phyloP scores from a whole-genome alignment of 2,113 vertebrate species.

The Larimichthys crocea region DNA sequence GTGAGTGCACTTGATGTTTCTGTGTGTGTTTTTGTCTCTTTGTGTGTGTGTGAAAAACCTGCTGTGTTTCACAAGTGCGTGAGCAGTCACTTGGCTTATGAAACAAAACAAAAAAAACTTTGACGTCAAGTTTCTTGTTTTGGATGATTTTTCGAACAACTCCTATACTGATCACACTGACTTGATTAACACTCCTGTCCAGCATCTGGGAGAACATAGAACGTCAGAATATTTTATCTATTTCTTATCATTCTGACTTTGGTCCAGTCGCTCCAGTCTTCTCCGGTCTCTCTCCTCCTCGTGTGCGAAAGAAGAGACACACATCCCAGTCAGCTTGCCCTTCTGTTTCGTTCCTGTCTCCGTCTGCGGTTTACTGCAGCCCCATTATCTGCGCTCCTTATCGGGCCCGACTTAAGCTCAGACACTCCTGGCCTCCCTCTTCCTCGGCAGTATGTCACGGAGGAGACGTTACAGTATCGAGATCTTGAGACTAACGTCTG shows the following conservation, averaged over 20 bases:
- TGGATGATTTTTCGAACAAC: neutral
- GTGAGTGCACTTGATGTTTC: constrained; percentile 37
- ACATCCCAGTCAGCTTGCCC: constrained; percentile 47
- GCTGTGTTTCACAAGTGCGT: neutral
- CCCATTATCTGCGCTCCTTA: constrained; percentile 69
- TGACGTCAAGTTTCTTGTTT: neutral
- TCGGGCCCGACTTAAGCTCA: constrained; percentile 57
- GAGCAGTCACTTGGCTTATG: neutral
- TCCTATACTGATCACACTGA: neutral
- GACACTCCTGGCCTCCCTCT: constrained; percentile 62
- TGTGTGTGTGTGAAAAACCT: constrained; percentile 1
- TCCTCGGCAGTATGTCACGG: constrained; percentile 40
- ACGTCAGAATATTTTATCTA: constrained; percentile 16
- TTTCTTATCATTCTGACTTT: constrained; percentile 46
- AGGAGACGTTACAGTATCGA: constrained; percentile 49
- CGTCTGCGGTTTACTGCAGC: constrained; percentile 53
- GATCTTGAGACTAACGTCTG: constrained; percentile 48
- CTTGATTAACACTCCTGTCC: constrained; percentile 4
- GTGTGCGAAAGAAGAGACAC: constrained; percentile 26
- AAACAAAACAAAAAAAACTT: neutral
- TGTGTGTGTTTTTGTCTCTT: neutral
- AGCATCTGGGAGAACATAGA: constrained; percentile 36
- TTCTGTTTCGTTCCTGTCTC: constrained; percentile 38
- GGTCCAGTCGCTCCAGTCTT: constrained; percentile 9
- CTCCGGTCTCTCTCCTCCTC: constrained; percentile 34